Base-by-base conservation (phyloP, 2,113 vertebrate genomes). In the Cynoglossus semilaevis region DNA sequence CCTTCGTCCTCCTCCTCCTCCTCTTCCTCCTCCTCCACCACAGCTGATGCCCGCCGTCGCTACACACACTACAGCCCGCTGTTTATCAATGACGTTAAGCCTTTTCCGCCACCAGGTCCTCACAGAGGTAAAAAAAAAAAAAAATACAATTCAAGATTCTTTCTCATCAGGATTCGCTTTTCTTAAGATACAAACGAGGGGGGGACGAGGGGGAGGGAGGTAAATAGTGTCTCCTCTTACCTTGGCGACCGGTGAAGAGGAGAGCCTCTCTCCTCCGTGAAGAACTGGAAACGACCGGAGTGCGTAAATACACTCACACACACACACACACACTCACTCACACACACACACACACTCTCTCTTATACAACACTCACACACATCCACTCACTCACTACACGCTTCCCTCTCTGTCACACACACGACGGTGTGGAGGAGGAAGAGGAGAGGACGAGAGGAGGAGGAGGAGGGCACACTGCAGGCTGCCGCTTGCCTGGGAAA, bases 401-500 rank as follows among this genome's bases (percentile, higher is more conserved):
- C 75, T 76, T 58, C 47, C n/a, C 71, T 38, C 70, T 59, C 54
- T 67, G 47, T 49, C 76, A 34, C 36, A 44, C 75, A 68, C 82
- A 67, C 77, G 56, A 50, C 37, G 71, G 68, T 37, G 72, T 67
- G 29, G 72, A 84, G 75, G 79, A 86, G 80, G 76, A 52, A 29
- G 71, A 70, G 35, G 72, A 68, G 29, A 70, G 83, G 75, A 78
- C 84, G 76, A 52, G 76, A 52, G 35, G 71, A 70, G 35, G 72
- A 67, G 19, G 72, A 84, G 75, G 79, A 86, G 78, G 74, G 76
- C 79, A 74, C 82, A 87, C 86, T 91, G 88, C 90, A 91, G 90
- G 89, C 89, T 90, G 86, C 88, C 71, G 87, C 85, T 90, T 87
- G 88, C 89, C 87, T 81, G 88, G 75, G 85, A 90, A 88, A 88